Conservation (phyloP, 2,797 vertebrate species). For the Dendrocincla tyrannina region DNA sequence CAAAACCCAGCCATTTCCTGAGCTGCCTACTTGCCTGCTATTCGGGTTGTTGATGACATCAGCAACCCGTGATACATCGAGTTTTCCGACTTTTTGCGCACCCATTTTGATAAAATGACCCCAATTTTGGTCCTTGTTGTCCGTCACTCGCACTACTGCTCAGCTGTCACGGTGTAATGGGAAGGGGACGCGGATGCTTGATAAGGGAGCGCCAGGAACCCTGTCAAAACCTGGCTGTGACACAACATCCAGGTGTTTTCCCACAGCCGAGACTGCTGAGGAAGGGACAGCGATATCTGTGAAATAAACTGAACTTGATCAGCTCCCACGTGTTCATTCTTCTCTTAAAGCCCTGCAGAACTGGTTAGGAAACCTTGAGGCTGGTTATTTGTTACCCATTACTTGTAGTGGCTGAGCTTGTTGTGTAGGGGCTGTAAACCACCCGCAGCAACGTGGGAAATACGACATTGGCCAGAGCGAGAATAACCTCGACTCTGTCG, state of each 20-base stretch:
- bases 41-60: neutral
- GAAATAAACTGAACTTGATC: neutral
- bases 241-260: neutral
- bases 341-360: neutral
- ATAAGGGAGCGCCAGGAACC: neutral
- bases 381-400: neutral
- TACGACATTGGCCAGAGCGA: neutral
- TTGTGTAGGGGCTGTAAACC: neutral
- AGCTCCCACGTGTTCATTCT: neutral
- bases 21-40: neutral
- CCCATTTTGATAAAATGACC: neutral
- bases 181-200: neutral
- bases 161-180: neutral
- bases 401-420: neutral
- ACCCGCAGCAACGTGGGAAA: neutral
- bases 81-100: neutral
- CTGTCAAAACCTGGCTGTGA: neutral
- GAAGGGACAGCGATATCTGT: neutral
- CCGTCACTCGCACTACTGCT: neutral
- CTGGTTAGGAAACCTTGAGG: neutral
- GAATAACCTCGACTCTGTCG: neutral
- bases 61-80: neutral
- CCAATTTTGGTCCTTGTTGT: rapidly evolving
- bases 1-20: neutral
- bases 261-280: neutral